These are phyloP conservation scores for Drosophila imparisetae DNA, from an alignment of 2,888 invertebrate species.

Conservation along the genomic window DNA sequence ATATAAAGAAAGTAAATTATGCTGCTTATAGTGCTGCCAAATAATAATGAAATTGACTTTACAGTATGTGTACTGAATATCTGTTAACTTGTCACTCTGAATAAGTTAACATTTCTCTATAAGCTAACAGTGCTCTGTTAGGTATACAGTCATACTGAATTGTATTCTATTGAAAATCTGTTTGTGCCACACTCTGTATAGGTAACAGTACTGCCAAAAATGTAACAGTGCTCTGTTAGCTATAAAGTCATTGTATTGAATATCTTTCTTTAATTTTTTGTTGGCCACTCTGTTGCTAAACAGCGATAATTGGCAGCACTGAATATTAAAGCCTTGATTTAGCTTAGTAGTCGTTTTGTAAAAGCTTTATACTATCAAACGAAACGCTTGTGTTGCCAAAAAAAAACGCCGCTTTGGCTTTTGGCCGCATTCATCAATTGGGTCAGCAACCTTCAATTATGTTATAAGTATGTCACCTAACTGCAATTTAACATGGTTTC, in stretches of 20 bases:
- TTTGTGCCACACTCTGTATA: neutral
- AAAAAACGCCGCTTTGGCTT: slow-evolving; percentile 1
- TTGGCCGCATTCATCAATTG: slow-evolving; percentile 11
- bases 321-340: slow-evolving; percentile 3
- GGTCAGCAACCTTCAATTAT: slow-evolving; percentile 29
- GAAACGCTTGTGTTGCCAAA: slow-evolving; percentile 1
- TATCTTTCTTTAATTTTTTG: neutral
- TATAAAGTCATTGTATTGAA: neutral
- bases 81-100: neutral
- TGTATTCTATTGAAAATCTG: neutral
- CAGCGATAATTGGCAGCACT: neutral
- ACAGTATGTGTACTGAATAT: neutral
- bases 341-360: neutral
- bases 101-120: neutral
- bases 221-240: neutral
- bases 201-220: neutral
- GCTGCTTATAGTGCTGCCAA: no score
- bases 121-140: neutral
- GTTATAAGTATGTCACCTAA: slow-evolving; percentile 15
- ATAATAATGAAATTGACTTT: neutral
- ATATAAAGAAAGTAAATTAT: no score
- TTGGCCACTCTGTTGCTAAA: neutral
- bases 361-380: neutral
- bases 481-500: slow-evolving; percentile 17
- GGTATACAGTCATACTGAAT: neutral